Base-by-base conservation (phyloP, 2,797 vertebrate genomes). In the Macroramphosus scolopax region DNA sequence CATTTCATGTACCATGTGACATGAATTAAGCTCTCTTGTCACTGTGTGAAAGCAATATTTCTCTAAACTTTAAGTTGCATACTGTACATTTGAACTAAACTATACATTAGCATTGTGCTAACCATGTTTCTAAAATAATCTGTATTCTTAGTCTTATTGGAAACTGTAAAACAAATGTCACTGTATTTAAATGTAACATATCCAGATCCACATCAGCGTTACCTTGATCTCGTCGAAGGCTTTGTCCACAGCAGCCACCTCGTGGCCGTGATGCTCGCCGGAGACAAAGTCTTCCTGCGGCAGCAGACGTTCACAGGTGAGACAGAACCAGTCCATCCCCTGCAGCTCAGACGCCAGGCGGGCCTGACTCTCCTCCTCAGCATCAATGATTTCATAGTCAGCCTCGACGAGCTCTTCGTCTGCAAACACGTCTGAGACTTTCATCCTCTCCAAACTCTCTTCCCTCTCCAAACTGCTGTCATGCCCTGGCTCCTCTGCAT, bases 151-250 rank as follows among this genome's bases (percentile, higher is more conserved):
- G 3, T 22, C 6, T 22, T 22, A 3, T 22, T 22, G 6, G 20
- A 22, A 7, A 40, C 47, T 26, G 1, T 3, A 29, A 5, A 31
- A 17, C 1, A 30, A 24, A 26, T 28, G 10, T 40, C 5, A 8
- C 9, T 18, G 12, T 25, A 12, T 15, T 5, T 17, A 0, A 30
- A 6, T 22, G 20, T 22, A 22, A 22, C 20, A n/a, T 20, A 44
- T 14, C 1, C 6, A n/a, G 3, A 0, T 1, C 17, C n/a, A n/a
- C n/a, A 29, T 50, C n/a, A 10, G n/a, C 1, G 32, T 34, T 72
- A 95, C 96, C 92, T 93, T 96, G 63, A 95, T 80, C 44, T 91
- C 87, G 54, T 88, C 76, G 53, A 91, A 92, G 32, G 93, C 93
- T 52, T 83, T 82, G 59, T 95, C 92, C 68, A 96, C 80, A 1